Base-by-base conservation (phyloP, 2,888 invertebrate species). In the Megamerina dolium region DNA sequence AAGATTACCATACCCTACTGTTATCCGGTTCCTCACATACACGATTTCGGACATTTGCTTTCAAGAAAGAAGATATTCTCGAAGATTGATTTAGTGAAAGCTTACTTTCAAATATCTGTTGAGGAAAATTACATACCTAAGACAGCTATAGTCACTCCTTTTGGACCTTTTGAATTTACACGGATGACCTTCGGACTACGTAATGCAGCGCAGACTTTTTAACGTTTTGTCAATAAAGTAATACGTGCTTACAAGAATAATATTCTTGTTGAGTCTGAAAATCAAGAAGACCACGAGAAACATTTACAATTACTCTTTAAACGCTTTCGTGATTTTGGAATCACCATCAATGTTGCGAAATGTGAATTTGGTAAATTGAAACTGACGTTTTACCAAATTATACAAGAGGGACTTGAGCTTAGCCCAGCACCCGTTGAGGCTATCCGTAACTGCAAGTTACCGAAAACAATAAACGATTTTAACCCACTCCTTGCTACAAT, bases 21-120 rank as follows among this genome's bases (percentile, higher is more conserved):
- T 3, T 36, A 36, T 18, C 37, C 42, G 10, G 20, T 40, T 16
- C 40, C 40, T 12, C 37, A 41, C 12, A 45, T 68, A 3, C 57
- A 61, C 14, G 63, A 67, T 34, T 46, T 48, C n/a, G 13, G 30
- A 2, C 34, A 37, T 23, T 39, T 33, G 5, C 34, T 50, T 6
- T 13, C 41, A 17, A 40, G 34, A 8, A 48, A 43, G 33, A 40
- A 21, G 4, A 40, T 48, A 9, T 51, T 50, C 38, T 42, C 42
- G 8, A 43, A 40, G 8, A 31, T 50, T 3, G 50, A 48, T 13
- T 29, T 48, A 17, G 34, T 32, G 3, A 19, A 35, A 6, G 48
- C 50, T 2, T 52, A 46, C 18, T 19, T 44, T 33, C 29, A 48
- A 44, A 42, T 70, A 19, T 63, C 64, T 1, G 55, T 69, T 4